Evolutionary conservation across 2,113 vertebrate species (phyloP).

Genomic region (Cervus canadensis): DNA sequence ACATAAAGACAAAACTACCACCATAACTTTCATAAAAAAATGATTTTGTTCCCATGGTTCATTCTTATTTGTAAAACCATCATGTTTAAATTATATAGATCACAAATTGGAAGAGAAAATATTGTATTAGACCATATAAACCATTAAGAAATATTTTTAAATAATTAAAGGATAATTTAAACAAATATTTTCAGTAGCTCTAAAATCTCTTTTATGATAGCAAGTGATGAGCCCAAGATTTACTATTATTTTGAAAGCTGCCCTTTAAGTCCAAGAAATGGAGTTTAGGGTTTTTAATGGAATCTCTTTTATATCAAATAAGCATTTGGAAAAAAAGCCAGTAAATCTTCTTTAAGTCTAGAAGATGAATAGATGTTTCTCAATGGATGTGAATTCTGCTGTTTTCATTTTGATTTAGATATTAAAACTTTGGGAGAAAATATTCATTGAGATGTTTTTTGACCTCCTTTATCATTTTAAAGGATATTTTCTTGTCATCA

Average conservation of each 20-base stretch:
- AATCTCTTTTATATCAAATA: conserved; percentile 57
- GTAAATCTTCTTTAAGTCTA: conserved; percentile 8
- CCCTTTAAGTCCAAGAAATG: neutral
- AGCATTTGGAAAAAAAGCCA: neutral
- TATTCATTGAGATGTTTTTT: neutral
- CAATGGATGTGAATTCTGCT: conserved; percentile 11
- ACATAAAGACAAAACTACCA: conserved; percentile 4
- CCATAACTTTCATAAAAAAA: conserved; percentile 35
- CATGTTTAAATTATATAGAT: conserved; percentile 4
- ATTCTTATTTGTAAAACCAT: conserved; percentile 31
- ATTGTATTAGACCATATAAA: neutral
- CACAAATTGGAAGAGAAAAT: conserved; percentile 23
- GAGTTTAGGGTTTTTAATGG: neutral
- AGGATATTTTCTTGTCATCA: neutral
- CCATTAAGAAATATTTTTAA: neutral
- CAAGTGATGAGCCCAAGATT: neutral
- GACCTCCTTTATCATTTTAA: neutral
- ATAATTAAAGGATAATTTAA: conserved; percentile 40
- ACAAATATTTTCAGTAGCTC: neutral
- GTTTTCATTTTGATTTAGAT: neutral
- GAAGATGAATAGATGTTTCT: neutral
- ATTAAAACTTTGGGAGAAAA: conserved; percentile 35
- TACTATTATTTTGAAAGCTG: conserved; percentile 39
- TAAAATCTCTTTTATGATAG: neutral
- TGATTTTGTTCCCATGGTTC: neutral